Conservation (phyloP, 2,113 vertebrate genomes). For the Sorex fumeus region DNA sequence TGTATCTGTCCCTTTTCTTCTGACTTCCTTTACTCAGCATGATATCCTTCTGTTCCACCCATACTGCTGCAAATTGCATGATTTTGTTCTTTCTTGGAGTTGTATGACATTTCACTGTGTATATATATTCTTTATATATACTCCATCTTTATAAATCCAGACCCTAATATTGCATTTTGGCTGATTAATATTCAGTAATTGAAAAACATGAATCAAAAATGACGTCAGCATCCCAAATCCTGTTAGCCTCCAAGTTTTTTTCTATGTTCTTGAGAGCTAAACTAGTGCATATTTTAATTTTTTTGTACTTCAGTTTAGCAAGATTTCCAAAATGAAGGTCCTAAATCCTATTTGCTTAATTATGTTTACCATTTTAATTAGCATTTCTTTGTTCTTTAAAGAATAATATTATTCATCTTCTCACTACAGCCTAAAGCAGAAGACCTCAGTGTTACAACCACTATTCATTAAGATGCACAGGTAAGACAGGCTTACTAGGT, state of each 20-base stretch:
- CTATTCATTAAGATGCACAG: background rate
- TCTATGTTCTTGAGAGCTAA: background rate
- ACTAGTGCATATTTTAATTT: background rate
- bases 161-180: background rate
- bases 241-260: background rate
- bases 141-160: background rate
- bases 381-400: constrained; percentile 9
- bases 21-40: too few species aligned
- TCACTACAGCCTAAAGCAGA: background rate
- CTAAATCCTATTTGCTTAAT: background rate
- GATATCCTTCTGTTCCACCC: too few species aligned
- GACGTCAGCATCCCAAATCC: background rate
- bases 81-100: too few species aligned
- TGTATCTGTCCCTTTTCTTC: too few species aligned
- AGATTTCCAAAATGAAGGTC: background rate
- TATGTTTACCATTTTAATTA: constrained; percentile 50
- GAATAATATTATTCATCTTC: background rate
- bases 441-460: background rate
- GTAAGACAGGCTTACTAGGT: background rate
- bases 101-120: too few species aligned
- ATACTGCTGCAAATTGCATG: too few species aligned
- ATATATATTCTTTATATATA: too few species aligned
- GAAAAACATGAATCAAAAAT: constrained; percentile 9
- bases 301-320: background rate
- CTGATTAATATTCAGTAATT: constrained; percentile 8